Evolutionary conservation across 2,797 vertebrate species (phyloP), one percentile per base, ranked within the genome.

Genomic region (Lacerta viridis): DNA sequence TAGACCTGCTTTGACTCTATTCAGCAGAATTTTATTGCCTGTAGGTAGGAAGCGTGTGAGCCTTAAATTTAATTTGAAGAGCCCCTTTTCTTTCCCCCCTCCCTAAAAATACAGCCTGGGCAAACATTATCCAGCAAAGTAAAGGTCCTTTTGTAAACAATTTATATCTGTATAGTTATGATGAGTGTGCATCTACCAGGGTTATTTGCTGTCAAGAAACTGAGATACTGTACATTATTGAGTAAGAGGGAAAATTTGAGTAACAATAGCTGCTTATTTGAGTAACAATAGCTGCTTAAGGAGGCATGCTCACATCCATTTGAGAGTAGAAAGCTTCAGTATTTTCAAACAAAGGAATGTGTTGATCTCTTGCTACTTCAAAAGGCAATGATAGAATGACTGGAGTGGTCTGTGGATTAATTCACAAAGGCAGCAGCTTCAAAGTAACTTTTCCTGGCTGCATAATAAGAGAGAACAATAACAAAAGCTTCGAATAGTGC

Each of bases 71-170:
- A 1, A 0, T 55, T 61, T 5, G 33, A 88, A 68, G 23, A 77
- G 11, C 11, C 50, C n/a, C 15, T 59, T 25, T 66, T 10, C 8
- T 84, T 74, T 71, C 2, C n/a, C 4, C 50, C 83, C 2, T 79
- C 13, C n/a, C 43, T 29, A 0, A 41, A 50, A n/a, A 0, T 18
- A 80, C 55, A 29, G 0, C 0, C 0, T 7, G 81, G 84, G 29
- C 18, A 55, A 69, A 82, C 76, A 82, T 46, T 64, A 81, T 39
- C 17, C 7, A 59, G 39, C 23, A 69, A 85, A 74, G 15, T 0
- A 87, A 39, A 27, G 0, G 0, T 46, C 33, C 10, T 81, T 2
- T 64, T 46, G 41, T 3, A n/a, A 27, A 80, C 0, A 0, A 4
- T 41, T 36, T 83, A 4, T 82, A 23, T 29, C 15, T 80, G 20